Evolutionary conservation across 2,888 invertebrate species (phyloP), one percentile per base, ranked within the genome.

Genomic region (Melanchra persicariae): DNA sequence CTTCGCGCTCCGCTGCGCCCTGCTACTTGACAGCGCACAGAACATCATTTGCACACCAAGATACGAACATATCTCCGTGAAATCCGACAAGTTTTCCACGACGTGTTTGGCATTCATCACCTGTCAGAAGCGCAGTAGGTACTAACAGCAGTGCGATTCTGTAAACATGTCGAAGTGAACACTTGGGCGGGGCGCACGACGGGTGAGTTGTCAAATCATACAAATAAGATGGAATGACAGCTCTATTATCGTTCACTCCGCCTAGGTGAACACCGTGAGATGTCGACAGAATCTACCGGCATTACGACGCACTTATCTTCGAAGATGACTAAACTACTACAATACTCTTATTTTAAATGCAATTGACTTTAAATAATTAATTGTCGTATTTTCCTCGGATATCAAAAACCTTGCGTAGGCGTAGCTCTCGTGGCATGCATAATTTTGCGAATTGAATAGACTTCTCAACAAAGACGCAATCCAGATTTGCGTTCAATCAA

Each of bases 1-100:
- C 91, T 93, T 93, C 90, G 88, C 94, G 95, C 92, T 93, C 86
- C 88, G 94, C 88, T 94, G 94, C 89, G 79, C 86, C 81, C 70
- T 75, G 75, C 62, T 74, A 87, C 87, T 88, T 86, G 87, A 78
- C 87, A 86, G 81, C 79, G 80, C 85, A 82, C 82, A 78, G 74
- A 85, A 87, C 84, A 90, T 84, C 84, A 81, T 87, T 91, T 89
- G 85, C 85, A 87, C 85, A 81, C 83, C 83, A 62, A 76, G 61
- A 74, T 76, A 70, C 78, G 40, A 65, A 70, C 62, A 68, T 75
- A 74, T 84, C 64, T 77, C 61, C 59, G 55, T 57, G 22, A 69
- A 68, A 78, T 70, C 74, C 75, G 40, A 57, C 64, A 68, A 49
- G 51, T 54, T 70, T 79, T 71, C 70, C 69, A 71, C 51, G 60